Conservation (phyloP, 2,797 vertebrate genomes). For the Yasuhikotakia modesta region DNA sequence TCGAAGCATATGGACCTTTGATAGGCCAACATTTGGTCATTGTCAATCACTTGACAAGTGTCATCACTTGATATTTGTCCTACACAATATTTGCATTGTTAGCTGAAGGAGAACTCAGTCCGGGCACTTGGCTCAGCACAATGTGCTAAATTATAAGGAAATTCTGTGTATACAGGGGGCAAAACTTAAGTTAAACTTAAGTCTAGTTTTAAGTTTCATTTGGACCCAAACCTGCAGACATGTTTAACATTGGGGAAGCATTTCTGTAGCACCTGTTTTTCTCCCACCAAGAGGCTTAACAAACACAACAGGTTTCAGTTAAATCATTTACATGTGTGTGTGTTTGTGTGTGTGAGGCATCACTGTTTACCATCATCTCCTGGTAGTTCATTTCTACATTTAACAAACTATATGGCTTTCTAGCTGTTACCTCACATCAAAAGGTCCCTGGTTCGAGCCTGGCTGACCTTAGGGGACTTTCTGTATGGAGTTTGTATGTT, state of each 20-base stretch:
- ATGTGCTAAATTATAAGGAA: slow-evolving; percentile 45
- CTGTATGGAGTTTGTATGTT: too few relatives aligned
- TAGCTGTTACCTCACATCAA: too few relatives aligned
- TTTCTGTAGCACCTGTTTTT: slow-evolving; percentile 42
- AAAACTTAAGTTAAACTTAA: not conserved
- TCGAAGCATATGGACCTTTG: slow-evolving; percentile 56
- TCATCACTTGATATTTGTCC: slow-evolving; percentile 57
- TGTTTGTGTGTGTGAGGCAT: slow-evolving; percentile 29
- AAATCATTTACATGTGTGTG: slow-evolving; percentile 38
- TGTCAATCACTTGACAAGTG: too few relatives aligned
- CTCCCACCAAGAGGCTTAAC: slow-evolving; percentile 31
- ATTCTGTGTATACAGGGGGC: slow-evolving; percentile 20
- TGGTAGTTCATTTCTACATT: too few relatives aligned
- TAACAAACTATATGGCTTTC: too few relatives aligned
- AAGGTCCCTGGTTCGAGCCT: too few relatives aligned
- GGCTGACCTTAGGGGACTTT: too few relatives aligned
- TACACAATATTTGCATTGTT: slow-evolving; percentile 57
- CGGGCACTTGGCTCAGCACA: slow-evolving; percentile 22
- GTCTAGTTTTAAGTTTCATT: slow-evolving; percentile 3
- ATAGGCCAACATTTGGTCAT: slow-evolving; percentile 52
- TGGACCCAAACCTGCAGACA: not conserved
- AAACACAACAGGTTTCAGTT: slow-evolving; percentile 27
- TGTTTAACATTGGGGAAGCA: not conserved
- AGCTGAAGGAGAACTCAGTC: slow-evolving; percentile 48
- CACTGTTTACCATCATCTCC: not conserved